Percentiles rank a stretch among this genome's conserved stretches.
Conservation (phyloP, 2,888 invertebrate genomes). For the Diadegma fenestrale region DNA sequence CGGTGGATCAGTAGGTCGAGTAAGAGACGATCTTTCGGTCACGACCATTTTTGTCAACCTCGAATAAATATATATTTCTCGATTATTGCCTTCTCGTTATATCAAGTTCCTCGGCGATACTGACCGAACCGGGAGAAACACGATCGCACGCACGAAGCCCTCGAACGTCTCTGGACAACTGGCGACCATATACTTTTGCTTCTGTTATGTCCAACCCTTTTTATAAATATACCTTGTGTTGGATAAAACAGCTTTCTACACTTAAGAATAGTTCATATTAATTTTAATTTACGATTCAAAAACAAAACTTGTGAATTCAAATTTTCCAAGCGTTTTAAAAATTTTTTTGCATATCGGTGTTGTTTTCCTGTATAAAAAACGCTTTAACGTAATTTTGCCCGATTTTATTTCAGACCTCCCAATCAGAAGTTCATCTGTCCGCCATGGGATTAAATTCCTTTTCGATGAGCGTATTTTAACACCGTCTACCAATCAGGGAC, state of each 20-base stretch:
- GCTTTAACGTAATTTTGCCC: too few relatives aligned
- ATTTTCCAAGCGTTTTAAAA: too few relatives aligned
- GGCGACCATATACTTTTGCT: constrained; percentile 38
- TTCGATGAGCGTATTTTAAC: too few relatives aligned
- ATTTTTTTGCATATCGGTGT: neutral
- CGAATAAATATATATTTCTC: constrained; percentile 12
- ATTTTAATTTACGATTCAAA: too few relatives aligned
- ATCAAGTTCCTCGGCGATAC: constrained; percentile 20
- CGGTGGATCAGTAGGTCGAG: constrained; percentile 82
- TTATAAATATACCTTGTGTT: neutral
- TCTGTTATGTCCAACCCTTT: constrained; percentile 6
- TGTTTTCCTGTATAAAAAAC: too few relatives aligned
- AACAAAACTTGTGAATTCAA: too few relatives aligned
- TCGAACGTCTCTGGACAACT: constrained; percentile 60
- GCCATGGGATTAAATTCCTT: too few relatives aligned
- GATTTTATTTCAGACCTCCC: too few relatives aligned
- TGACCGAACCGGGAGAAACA: constrained; percentile 49
- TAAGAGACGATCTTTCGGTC: constrained; percentile 86
- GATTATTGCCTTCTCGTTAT: constrained; percentile 33
- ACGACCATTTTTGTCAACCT: constrained; percentile 71
- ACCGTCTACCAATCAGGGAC: too few relatives aligned
- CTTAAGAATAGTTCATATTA: too few relatives aligned
- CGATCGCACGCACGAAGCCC: constrained; percentile 64
- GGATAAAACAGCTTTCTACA: too few relatives aligned
- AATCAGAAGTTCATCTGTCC: too few relatives aligned